Evolutionary conservation across 2,113 vertebrate species (phyloP).

Genomic region (Macrotis lagotis): DNA sequence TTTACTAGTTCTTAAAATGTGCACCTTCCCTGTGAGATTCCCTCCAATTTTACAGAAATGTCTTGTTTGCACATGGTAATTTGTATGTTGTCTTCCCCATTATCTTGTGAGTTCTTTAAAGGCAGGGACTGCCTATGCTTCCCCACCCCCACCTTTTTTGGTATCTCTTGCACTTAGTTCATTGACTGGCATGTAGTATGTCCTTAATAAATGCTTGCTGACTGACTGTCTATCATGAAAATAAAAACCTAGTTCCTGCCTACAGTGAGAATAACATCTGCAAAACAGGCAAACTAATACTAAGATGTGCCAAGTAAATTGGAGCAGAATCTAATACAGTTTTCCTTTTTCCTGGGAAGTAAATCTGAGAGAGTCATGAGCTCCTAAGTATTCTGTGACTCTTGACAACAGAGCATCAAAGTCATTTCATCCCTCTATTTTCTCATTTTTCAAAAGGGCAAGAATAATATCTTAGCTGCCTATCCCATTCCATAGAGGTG

Average conservation of each 20-base stretch:
- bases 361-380: not conserved
- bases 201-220: not conserved
- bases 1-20: not conserved
- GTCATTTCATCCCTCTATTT: not conserved
- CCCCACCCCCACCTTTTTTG: too few relatives aligned
- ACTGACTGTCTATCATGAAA: not conserved
- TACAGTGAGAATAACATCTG: not conserved
- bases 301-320: not conserved
- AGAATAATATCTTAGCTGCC: not conserved
- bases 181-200: not conserved
- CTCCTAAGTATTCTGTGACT: not conserved
- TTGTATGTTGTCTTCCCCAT: not conserved
- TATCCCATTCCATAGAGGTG: not conserved
- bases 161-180: not conserved
- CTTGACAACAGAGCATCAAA: not conserved
- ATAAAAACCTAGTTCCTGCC: not conserved
- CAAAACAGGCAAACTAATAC: not conserved
- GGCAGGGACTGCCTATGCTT: not conserved
- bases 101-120: not conserved
- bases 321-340: not conserved
- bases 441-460: not conserved
- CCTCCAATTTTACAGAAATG: not conserved
- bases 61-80: not conserved
- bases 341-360: not conserved
- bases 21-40: not conserved